phyloP scores from a whole-genome alignment of 2,797 vertebrate species.

The Sebastes reedi region DNA sequence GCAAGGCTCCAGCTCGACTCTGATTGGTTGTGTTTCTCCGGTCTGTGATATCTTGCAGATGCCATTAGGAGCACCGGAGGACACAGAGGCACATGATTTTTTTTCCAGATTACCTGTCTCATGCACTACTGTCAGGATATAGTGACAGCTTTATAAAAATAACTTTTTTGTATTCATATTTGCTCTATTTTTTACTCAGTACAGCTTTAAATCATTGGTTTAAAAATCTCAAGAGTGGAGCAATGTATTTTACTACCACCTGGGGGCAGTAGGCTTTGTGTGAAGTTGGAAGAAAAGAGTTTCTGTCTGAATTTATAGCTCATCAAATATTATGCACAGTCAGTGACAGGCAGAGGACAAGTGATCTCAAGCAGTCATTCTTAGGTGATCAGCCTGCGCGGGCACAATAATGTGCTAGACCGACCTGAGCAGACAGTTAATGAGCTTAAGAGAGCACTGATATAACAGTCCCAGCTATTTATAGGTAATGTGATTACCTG shows the following conservation, averaged over 20 bases:
- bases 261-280: conserved; percentile 73
- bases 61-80: too few relatives aligned
- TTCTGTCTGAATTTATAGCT: neutral
- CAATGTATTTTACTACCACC: conserved; percentile 66
- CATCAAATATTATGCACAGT: neutral
- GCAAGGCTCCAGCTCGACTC: too few relatives aligned
- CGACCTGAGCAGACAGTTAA: conserved; percentile 65
- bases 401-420: conserved; percentile 36
- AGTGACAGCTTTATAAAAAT: too few relatives aligned
- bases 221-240: neutral
- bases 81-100: too few relatives aligned
- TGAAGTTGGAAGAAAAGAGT: neutral
- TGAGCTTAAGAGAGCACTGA: conserved; percentile 72
- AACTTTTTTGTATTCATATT: too few relatives aligned
- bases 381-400: neutral
- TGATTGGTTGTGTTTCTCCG: too few relatives aligned
- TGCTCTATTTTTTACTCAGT: too few relatives aligned
- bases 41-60: too few relatives aligned
- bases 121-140: too few relatives aligned
- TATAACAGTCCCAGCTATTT: conserved; percentile 73
- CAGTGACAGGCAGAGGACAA: conserved; percentile 13
- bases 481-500: conserved; percentile 78
- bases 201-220: neutral
- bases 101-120: too few relatives aligned
- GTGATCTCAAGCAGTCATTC: neutral